Conservation (phyloP, 2,797 vertebrate species). For the Hyperoplus immaculatus region DNA sequence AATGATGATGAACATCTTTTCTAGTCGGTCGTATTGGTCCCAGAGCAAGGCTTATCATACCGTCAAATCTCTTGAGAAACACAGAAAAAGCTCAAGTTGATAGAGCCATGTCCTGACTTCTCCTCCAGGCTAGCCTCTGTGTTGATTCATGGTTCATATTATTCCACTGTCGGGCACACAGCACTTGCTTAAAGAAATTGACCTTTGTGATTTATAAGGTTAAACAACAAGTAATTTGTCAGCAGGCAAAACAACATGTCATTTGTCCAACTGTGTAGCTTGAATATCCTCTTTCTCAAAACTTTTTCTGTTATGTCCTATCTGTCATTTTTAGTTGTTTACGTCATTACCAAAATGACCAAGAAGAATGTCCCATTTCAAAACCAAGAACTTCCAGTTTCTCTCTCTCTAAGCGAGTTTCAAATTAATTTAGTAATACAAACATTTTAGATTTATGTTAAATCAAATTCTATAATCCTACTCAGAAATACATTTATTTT, state of each 20-base stretch:
- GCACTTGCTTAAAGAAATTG: not conserved
- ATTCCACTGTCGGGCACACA: not conserved
- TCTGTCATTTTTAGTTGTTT: not conserved
- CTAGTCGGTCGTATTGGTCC: constrained; percentile 44
- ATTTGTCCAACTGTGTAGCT: not conserved
- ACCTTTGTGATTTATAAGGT: not conserved
- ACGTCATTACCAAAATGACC: not conserved
- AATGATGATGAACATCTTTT: constrained; percentile 45
- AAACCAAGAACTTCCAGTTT: not conserved
- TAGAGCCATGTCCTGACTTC: constrained; percentile 4
- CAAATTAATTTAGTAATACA: not conserved
- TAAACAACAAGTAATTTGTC: not conserved
- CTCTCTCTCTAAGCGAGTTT: not conserved
- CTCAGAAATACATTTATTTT: not conserved
- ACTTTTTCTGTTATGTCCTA: not conserved
- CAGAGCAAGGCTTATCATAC: constrained; percentile 23
- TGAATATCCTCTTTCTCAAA: not conserved
- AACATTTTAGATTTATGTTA: not conserved
- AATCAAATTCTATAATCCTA: not conserved
- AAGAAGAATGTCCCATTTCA: not conserved
- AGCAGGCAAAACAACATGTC: not conserved
- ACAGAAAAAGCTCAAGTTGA: constrained; percentile 19
- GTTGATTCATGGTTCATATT: not conserved
- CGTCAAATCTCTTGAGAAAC: constrained; percentile 24
- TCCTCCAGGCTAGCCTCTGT: not conserved